These are phyloP conservation scores for Tribolium freemani DNA, from an alignment of 2,888 invertebrate genomes.

Conservation along the genomic window DNA sequence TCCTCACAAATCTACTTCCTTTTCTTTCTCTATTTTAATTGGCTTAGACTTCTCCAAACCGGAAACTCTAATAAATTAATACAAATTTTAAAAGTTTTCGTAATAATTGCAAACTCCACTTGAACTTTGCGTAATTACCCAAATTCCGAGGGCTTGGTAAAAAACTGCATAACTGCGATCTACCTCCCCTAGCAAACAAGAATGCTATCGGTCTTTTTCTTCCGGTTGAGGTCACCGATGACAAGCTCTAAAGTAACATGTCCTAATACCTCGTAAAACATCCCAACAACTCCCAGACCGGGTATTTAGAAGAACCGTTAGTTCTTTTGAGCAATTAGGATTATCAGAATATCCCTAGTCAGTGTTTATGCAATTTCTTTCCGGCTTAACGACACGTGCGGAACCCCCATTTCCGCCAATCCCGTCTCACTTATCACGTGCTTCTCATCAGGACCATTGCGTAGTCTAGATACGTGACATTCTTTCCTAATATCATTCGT, in stretches of 20 bases:
- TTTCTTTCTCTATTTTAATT: constrained; percentile 18
- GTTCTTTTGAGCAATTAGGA: constrained; percentile 34
- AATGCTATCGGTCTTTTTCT: neutral
- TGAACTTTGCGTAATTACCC: constrained; percentile 18
- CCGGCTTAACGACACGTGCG: constrained; percentile 33
- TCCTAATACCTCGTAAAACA: constrained; percentile 22
- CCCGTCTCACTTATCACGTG: constrained; percentile 48
- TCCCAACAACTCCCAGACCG: constrained; percentile 2
- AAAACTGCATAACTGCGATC: constrained; percentile 29
- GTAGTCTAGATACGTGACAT: constrained; percentile 50
- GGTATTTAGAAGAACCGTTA: constrained; percentile 1
- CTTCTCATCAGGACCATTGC: constrained; percentile 49
- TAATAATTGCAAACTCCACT: constrained; percentile 33
- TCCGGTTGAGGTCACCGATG: neutral
- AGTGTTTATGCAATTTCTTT: constrained; percentile 41
- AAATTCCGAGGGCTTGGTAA: constrained; percentile 16
- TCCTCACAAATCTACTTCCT: constrained; percentile 34
- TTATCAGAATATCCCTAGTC: constrained; percentile 22
- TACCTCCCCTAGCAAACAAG: constrained; percentile 18
- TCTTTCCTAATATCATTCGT: constrained; percentile 49
- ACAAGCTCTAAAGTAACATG: constrained; percentile 3
- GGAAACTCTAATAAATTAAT: constrained; percentile 36
- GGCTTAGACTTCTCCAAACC: neutral
- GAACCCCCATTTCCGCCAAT: constrained; percentile 42
- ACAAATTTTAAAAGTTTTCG: constrained; percentile 34